Evolutionary conservation across 2,113 vertebrate species (phyloP).

Genomic region (Cinclus mexicanus): DNA sequence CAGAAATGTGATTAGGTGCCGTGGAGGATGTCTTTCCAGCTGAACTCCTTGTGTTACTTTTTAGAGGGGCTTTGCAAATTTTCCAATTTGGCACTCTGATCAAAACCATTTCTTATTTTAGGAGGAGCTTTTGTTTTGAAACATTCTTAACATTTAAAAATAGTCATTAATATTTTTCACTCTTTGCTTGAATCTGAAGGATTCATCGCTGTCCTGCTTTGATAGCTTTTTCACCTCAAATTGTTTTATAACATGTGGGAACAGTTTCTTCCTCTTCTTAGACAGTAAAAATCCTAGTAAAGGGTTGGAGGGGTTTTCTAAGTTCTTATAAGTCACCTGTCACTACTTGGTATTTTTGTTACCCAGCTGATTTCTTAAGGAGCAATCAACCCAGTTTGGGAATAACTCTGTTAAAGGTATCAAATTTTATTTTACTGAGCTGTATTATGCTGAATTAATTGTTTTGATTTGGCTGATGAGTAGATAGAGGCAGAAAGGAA

Average conservation of each 20-base stretch:
- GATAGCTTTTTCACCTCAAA: not conserved
- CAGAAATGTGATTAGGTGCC: not conserved
- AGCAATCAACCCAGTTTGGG: not conserved
- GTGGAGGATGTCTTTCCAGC: not conserved
- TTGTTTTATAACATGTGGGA: not conserved
- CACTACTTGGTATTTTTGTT: not conserved
- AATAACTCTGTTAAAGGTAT: not conserved
- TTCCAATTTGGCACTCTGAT: not conserved
- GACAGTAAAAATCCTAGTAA: not conserved
- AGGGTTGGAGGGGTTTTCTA: fast-evolving
- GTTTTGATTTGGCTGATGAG: not conserved
- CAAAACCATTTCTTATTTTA: not conserved
- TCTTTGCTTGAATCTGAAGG: not conserved
- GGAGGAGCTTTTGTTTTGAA: not conserved
- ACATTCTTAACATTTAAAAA: not conserved
- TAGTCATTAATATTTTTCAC: not conserved
- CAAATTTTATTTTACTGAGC: not conserved
- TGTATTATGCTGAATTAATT: not conserved
- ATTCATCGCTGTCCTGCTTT: not conserved
- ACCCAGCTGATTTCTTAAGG: not conserved
- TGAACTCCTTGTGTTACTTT: not conserved
- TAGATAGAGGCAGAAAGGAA: not conserved
- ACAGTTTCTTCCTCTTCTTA: not conserved
- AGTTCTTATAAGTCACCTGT: not conserved
- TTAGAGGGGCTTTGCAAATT: not conserved